These are phyloP conservation scores for Leptinotarsa haldemani DNA, from an alignment of 2,888 invertebrate genomes.

Conservation along the genomic window DNA sequence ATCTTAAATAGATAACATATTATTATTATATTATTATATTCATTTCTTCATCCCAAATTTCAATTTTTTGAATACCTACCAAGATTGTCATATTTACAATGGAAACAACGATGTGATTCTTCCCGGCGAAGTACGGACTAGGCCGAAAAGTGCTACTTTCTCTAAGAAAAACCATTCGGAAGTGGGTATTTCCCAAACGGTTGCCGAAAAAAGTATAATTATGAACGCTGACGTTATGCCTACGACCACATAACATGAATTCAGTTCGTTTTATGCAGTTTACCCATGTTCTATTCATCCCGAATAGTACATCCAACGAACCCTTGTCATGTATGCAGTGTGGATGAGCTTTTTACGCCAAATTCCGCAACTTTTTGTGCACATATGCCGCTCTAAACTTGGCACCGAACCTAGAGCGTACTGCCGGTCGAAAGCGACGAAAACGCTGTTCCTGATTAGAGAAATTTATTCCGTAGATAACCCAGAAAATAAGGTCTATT, in stretches of 20 bases:
- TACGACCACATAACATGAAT: neutral
- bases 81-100: no score
- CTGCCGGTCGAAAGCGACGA: neutral
- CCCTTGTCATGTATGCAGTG: slow-evolving; percentile 22
- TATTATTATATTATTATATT: no score
- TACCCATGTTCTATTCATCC: neutral
- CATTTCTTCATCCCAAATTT: no score
- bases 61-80: no score
- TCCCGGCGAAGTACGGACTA: no score
- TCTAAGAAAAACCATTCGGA: no score
- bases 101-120: no score
- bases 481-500: slow-evolving; percentile 11
- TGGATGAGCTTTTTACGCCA: slow-evolving; percentile 12
- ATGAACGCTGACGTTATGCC: neutral
- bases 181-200: no score
- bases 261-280: neutral
- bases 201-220: neutral
- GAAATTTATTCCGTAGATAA: slow-evolving; percentile 9
- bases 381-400: slow-evolving; percentile 12
- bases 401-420: neutral
- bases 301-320: slow-evolving; percentile 18
- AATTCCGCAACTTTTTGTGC: slow-evolving; percentile 13
- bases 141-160: no score
- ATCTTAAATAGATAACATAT: no score
- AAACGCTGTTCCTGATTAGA: neutral